phyloP scores from a whole-genome alignment of 1,140 invertebrate species.

The Campodea augens region DNA sequence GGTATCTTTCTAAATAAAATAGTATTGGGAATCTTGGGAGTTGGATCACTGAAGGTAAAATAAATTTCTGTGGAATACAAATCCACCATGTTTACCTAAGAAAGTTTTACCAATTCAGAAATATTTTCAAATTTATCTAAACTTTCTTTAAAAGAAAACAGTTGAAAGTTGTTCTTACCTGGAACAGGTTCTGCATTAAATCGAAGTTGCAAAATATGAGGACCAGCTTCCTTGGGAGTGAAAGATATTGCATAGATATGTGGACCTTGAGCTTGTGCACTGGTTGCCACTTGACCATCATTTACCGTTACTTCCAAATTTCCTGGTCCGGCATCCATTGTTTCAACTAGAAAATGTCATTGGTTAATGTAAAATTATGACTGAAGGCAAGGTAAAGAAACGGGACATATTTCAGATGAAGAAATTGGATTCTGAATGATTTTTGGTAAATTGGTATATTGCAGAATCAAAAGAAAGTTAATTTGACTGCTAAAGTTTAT shows the following conservation, averaged over 20 bases:
- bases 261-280: constrained; percentile 80
- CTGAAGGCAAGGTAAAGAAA: too few species aligned
- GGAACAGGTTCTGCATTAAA: constrained; percentile 94
- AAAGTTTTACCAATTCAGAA: too few species aligned
- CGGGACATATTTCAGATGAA: too few species aligned
- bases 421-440: too few species aligned
- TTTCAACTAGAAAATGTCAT: constrained; percentile 54
- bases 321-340: constrained; percentile 84
- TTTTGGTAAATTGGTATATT: too few species aligned
- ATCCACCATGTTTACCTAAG: too few species aligned
- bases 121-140: too few species aligned
- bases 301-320: constrained; percentile 95
- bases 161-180: constrained; percentile 30
- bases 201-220: constrained; percentile 78
- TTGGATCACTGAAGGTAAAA: neutral
- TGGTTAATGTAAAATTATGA: constrained; percentile 10
- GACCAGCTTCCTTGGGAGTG: constrained; percentile 68
- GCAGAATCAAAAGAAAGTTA: too few species aligned
- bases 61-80: neutral
- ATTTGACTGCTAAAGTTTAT: too few species aligned
- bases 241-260: constrained; percentile 96
- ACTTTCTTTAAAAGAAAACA: neutral
- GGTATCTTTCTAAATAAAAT: constrained; percentile 2
- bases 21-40: too few species aligned
- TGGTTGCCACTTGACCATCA: constrained; percentile 83